Evolutionary conservation across 2,113 vertebrate genomes (phyloP), one percentile per base, ranked within the genome.

Genomic region (Planiliza haematocheilus): DNA sequence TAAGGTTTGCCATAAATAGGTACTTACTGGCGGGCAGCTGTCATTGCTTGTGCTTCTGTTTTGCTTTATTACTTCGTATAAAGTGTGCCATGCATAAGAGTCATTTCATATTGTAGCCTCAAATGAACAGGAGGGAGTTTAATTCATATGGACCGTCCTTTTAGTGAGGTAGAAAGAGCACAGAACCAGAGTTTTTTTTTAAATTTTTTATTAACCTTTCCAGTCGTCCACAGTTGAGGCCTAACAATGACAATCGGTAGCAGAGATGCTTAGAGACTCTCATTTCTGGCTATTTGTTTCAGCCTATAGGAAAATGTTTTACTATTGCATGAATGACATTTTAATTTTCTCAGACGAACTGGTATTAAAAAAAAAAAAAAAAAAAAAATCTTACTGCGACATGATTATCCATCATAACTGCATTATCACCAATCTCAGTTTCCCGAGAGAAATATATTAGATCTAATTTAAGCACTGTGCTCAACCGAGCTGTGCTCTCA

Each of bases 1-100:
- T 64, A 77, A 64, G 58, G 57, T 80, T 72, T 65, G 30, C 77
- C 55, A 74, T 86, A 86, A 86, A 83, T 85, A 76, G 74, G 46
- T 67, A 42, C 68, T 21, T 80, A 77, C 86, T 77, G 64, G 45
- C 64, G 24, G 75, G 72, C 81, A 82, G 69, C 81, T 86, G 79
- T 55, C 76, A 81, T 39, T 13, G 3, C 46, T 39, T 78, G 37
- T 38, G 71, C 69, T 58, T 80, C 58, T 72, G 66, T 78, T 86
- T 77, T 77, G 39, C 41, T 78, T 80, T 67, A 75, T 72, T 72
- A 66, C 81, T 83, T 79, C 61, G 60, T 65, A 88, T 79, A 52
- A 79, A 75, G 58, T 67, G 37, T 60, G 42, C 51, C 56, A 70
- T 45, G 66, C 51, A 62, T 66, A 37, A 62, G 56, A 63, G 52